phyloP scores from a whole-genome alignment of 2,888 invertebrate species.

The Volucella inanis region DNA sequence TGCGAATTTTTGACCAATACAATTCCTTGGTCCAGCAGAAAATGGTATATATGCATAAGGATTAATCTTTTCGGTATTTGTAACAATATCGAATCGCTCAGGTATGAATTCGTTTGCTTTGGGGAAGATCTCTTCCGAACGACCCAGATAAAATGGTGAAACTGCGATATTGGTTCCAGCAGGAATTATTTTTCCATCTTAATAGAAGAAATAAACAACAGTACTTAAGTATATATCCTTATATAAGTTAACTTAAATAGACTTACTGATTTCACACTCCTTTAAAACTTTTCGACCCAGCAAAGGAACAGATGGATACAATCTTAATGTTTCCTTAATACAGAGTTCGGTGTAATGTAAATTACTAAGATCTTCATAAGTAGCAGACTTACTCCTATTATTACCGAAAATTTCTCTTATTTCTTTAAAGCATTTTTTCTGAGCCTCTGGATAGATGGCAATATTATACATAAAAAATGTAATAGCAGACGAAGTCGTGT shows the following conservation, averaged over 20 bases:
- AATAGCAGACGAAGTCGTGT: slow-evolving; percentile 84
- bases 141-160: slow-evolving; percentile 80
- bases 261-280: slow-evolving; percentile 82
- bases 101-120: slow-evolving; percentile 81
- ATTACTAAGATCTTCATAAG: slow-evolving; percentile 80
- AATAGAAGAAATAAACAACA: background rate
- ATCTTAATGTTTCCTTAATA: slow-evolving; percentile 81
- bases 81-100: slow-evolving; percentile 81
- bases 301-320: slow-evolving; percentile 82
- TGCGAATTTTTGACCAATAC: slow-evolving; percentile 83
- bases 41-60: slow-evolving; percentile 82
- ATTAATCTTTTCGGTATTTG: slow-evolving; percentile 79
- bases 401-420: slow-evolving; percentile 81
- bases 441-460: slow-evolving; percentile 83
- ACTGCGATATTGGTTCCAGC: slow-evolving; percentile 82
- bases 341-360: slow-evolving; percentile 81
- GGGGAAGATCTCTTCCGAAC: slow-evolving; percentile 79
- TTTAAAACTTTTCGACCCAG: slow-evolving; percentile 80
- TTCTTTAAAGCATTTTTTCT: slow-evolving; percentile 83
- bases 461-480: slow-evolving; percentile 84
- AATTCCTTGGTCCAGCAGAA: slow-evolving; percentile 82
- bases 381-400: slow-evolving; percentile 79
- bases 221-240: background rate
- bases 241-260: background rate
- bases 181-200: slow-evolving; percentile 82